Evolutionary conservation across 1,140 invertebrate genomes (phyloP).

Genomic region (Acromyrmex echinatior): DNA sequence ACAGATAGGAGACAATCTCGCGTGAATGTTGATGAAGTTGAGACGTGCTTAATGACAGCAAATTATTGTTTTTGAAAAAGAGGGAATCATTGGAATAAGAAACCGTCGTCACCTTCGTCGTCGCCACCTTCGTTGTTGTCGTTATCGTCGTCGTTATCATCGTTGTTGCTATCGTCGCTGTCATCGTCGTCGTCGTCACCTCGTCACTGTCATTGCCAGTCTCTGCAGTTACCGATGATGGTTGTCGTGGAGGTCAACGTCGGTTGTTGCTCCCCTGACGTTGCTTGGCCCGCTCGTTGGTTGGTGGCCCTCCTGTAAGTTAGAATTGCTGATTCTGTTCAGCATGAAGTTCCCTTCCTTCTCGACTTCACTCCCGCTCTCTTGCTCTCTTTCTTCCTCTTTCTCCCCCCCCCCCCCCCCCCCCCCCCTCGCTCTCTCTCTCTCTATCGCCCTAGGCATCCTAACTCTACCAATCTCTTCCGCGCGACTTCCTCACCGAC

Average conservation of each 20-base stretch:
- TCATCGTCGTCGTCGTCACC: neutral
- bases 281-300: conserved; percentile 64
- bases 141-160: neutral
- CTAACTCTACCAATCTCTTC: conserved; percentile 44
- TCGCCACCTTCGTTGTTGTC: neutral
- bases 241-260: conserved; percentile 77
- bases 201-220: neutral
- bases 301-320: conserved; percentile 60
- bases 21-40: conserved; percentile 14
- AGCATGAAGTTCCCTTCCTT: conserved; percentile 21
- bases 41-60: conserved; percentile 62
- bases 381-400: neutral
- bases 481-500: conserved; percentile 41
- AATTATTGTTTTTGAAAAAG: conserved; percentile 39
- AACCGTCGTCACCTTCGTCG: neutral
- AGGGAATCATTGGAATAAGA: conserved; percentile 21
- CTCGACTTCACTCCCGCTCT: neutral
- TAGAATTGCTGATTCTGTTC: conserved; percentile 64
- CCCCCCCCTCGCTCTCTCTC: neutral
- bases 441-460: conserved; percentile 22
- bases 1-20: conserved; percentile 44
- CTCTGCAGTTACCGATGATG: conserved; percentile 51
- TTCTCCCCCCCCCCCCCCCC: neutral
- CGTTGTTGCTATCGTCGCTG: no score
- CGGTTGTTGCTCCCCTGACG: conserved; percentile 78